These are phyloP conservation scores for Archivesica marissinica DNA, from an alignment of 1,140 invertebrate species.

Conservation along the genomic window DNA sequence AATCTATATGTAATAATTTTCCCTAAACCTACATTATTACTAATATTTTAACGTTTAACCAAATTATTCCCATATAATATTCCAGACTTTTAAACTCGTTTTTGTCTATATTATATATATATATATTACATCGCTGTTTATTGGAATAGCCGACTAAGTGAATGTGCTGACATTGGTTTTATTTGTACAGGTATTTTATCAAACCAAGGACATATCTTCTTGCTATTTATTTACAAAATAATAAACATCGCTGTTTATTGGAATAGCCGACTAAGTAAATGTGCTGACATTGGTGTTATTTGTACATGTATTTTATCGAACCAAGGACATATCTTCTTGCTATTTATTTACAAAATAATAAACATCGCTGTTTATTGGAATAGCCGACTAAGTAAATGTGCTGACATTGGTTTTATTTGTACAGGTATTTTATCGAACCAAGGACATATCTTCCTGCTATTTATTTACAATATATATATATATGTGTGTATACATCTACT, in stretches of 20 bases:
- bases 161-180: background rate
- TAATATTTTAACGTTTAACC: too few species aligned
- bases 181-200: background rate
- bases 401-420: background rate
- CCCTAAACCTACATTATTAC: too few species aligned
- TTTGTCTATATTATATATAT: too few species aligned
- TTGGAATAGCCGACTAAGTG: background rate
- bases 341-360: background rate
- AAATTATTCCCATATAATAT: too few species aligned
- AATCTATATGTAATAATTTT: too few species aligned
- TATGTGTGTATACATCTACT: background rate
- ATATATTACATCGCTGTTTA: background rate
- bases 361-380: background rate
- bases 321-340: background rate
- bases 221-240: background rate
- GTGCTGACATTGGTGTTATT: background rate
- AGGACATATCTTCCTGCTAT: slow-evolving; percentile 42
- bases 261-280: background rate
- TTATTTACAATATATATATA: slow-evolving; percentile 21
- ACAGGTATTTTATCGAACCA: slow-evolving; percentile 26
- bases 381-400: background rate
- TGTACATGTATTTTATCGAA: background rate
- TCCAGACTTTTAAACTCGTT: too few species aligned
- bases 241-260: background rate
- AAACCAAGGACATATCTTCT: background rate